Evolutionary conservation across 2,888 invertebrate species (phyloP), one percentile per base, ranked within the genome.

Genomic region (Sussaba pulchella): DNA sequence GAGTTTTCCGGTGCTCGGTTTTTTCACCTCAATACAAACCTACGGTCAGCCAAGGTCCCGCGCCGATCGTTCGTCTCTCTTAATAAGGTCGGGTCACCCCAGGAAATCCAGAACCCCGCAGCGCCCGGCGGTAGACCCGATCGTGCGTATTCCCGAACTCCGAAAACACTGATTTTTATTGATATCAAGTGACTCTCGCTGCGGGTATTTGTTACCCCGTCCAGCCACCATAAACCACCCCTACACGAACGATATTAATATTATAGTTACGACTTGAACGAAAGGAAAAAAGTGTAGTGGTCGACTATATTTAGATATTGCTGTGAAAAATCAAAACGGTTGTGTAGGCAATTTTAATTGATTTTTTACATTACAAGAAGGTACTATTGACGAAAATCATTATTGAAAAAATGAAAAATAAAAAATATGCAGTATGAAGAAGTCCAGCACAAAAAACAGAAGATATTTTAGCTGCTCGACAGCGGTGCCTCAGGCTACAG

Each of bases 81-180:
- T 88, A 89, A 90, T 88, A 86, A 89, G 88, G 84, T 86, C 82
- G 82, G 83, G 84, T 78, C 81, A 83, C 81, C 85, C 80, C 63
- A 57, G 64, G 71, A 43, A 80, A 82, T 74, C 61, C 72, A 70
- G 69, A 41, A 75, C 10, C 52, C 36, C 52, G 17, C 17, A 19
- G 24, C 45, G 14, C 39, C 57, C 69, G 66, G 43, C 63, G 39
- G 17, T 31, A 39, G 17, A 21, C 67, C 39, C 17, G 43, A 47
- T 76, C 31, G 54, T 6, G 36, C 14, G n/a, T 70, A 64, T 31
- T 14, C 31, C 41, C 26, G 12, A 24, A 6, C 17, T 63, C 73
- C 39, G 50, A 45, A 57, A 78, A 75, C 82, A 82, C 78, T 74
- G 73, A 73, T 79, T 76, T 80, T 80, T 71, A 80, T 80, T 75